Evolutionary conservation across 2,797 vertebrate genomes (phyloP).

Genomic region (Macrochelys suwanniensis): DNA sequence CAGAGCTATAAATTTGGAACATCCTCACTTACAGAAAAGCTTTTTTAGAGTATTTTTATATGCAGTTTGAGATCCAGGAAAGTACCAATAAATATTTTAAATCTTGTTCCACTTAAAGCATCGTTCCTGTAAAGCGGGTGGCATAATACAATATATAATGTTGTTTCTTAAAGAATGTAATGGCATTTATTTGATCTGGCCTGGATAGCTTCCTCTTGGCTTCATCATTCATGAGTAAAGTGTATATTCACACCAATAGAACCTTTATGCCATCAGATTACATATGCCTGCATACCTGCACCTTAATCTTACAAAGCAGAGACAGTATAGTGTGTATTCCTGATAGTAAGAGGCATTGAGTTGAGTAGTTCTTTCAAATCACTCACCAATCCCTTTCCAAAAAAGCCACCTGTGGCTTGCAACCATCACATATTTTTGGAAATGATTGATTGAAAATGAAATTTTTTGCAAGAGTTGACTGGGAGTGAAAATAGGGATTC

Average conservation of each 20-base stretch:
- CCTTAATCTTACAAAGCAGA: not conserved
- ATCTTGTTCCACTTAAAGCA: not conserved
- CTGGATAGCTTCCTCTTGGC: not conserved
- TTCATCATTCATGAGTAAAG: not conserved
- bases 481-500: not conserved
- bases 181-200: not conserved
- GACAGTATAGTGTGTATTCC: not conserved
- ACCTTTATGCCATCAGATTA: not conserved
- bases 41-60: constrained; percentile 26
- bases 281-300: not conserved
- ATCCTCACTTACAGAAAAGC: not conserved
- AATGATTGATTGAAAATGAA: not conserved
- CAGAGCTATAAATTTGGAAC: constrained; percentile 22
- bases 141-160: not conserved
- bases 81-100: not conserved
- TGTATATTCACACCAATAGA: not conserved
- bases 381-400: constrained; percentile 7
- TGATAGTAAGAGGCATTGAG: not conserved
- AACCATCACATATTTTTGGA: not conserved
- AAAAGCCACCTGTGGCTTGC: constrained; percentile 19
- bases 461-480: not conserved
- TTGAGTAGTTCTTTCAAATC: not conserved
- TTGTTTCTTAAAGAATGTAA: not conserved
- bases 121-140: not conserved
- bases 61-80: not conserved